Conservation (phyloP, 2,888 invertebrate genomes). For the Oxyteleia sp. region DNA sequence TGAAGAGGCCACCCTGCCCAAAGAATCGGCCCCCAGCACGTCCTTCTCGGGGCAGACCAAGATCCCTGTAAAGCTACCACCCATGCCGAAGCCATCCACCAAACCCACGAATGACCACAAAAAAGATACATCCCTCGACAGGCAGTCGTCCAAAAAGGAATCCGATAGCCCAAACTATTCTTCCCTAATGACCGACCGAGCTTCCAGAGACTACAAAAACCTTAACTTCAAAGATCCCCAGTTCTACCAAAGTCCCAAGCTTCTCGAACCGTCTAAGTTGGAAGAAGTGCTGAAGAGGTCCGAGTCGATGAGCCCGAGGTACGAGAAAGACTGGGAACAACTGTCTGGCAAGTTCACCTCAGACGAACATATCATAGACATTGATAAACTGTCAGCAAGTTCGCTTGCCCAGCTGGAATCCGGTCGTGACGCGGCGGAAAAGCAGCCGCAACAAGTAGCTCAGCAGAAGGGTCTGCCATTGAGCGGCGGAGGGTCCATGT, state of each 20-base stretch:
- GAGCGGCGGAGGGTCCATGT: slow-evolving; percentile 90
- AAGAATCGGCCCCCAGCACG: slow-evolving; percentile 75
- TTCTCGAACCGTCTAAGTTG: slow-evolving; percentile 76
- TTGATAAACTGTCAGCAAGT: slow-evolving; percentile 83
- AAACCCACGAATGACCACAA: slow-evolving; percentile 76
- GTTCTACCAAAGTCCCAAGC: slow-evolving; percentile 84
- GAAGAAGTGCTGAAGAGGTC: slow-evolving; percentile 88
- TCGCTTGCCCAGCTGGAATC: slow-evolving; percentile 77
- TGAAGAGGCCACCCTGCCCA: slow-evolving; percentile 82
- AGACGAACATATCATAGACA: slow-evolving; percentile 85
- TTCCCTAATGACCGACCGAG: slow-evolving; percentile 81
- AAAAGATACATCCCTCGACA: slow-evolving; percentile 72
- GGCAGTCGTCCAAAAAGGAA: slow-evolving; percentile 71
- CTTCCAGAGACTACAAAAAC: slow-evolving; percentile 85
- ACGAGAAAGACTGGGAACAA: slow-evolving; percentile 88
- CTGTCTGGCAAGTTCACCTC: slow-evolving; percentile 82
- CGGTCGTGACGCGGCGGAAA: slow-evolving; percentile 82
- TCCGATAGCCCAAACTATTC: slow-evolving; percentile 67
- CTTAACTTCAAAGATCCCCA: slow-evolving; percentile 84
- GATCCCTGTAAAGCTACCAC: slow-evolving; percentile 84
- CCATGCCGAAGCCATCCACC: slow-evolving; percentile 76
- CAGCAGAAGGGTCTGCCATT: slow-evolving; percentile 85
- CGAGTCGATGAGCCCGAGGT: slow-evolving; percentile 88
- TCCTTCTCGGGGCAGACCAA: slow-evolving; percentile 77
- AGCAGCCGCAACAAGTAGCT: slow-evolving; percentile 86